Base-by-base conservation (phyloP, 1,140 invertebrate species). In the Drosophila kohkoa region DNA sequence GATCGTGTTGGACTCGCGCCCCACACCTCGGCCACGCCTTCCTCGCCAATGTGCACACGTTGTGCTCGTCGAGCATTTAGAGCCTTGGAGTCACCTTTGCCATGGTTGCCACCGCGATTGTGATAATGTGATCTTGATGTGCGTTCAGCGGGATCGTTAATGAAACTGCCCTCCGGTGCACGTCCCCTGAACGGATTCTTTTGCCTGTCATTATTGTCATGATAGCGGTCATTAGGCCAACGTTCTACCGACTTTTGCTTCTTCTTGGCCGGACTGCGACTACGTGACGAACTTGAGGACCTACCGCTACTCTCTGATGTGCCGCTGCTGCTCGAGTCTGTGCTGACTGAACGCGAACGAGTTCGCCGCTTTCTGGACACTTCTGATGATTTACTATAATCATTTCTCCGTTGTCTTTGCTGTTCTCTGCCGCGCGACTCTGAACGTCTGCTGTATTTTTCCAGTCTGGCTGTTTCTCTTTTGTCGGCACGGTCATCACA, bases 1-100 rank as follows among this genome's bases (percentile, higher is more conserved):
- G 78, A 94, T 93, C 81, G 93, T 0, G 93, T 80, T 1, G 96
- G 96, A 15, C 96, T 96, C 91, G 95, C 95, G 45, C 94, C 95
- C 96, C 96, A 97, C 38, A 96, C 94, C 62, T 94, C 93, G 1
- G 94, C 91, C 4, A 95, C 94, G 8, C 96, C 96, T 64, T 95
- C 92, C 59, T 95, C 93, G 45, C 96, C 96, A 48, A 97, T 96
- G 75, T 94, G 93, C 70, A 97, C 96, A 52, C 96, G 92, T 69
- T 96, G 94, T 80, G 95, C 94, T 76, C 96, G 92, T 70, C 96
- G 91, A 0, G 94, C 93, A 81, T 95, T 95, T 77, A 96, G 92
- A 49, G 94, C 94, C 60, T 94, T 94, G 3, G 59, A 67, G 28
- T 91, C 85, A 0, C 69, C 62, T 25, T 71, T 77, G 16, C 45